phyloP scores from a whole-genome alignment of 1,140 invertebrate genomes.

The Dendrolimus punctatus region DNA sequence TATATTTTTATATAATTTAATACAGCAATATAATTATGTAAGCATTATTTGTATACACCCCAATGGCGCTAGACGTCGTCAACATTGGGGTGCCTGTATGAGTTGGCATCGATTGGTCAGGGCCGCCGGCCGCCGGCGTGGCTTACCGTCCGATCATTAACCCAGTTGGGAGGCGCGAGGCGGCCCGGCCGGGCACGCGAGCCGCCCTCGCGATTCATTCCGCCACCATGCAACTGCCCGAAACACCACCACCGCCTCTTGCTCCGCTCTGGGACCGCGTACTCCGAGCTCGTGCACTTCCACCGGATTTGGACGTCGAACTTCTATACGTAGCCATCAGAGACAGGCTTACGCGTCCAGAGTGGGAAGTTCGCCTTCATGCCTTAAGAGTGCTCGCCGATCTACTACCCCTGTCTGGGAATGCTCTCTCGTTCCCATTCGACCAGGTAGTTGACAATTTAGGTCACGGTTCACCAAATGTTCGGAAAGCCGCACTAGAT shows the following conservation, averaged over 20 bases:
- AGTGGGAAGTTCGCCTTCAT: constrained; percentile 86
- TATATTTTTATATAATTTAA: no score
- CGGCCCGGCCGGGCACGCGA: constrained; percentile 52
- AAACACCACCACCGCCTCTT: constrained; percentile 66
- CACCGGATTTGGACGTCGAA: constrained; percentile 75
- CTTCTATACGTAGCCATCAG: constrained; percentile 79
- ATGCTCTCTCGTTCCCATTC: constrained; percentile 77
- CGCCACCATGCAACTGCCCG: constrained; percentile 59
- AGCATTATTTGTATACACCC: not conserved
- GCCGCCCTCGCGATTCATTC: constrained; percentile 34
- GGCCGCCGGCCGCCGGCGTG: constrained; percentile 24
- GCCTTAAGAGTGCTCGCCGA: constrained; percentile 83
- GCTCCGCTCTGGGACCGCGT: constrained; percentile 85
- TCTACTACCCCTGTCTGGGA: constrained; percentile 78
- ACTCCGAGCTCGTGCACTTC: constrained; percentile 73
- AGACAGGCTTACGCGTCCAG: constrained; percentile 81
- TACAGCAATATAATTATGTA: not conserved
- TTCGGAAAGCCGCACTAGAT: constrained; percentile 82
- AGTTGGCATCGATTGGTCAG: constrained; percentile 61
- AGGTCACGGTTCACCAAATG: constrained; percentile 82
- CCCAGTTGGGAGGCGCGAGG: constrained; percentile 59
- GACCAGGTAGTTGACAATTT: constrained; percentile 81
- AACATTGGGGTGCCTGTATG: constrained; percentile 8
- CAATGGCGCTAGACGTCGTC: constrained; percentile 4
- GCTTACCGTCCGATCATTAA: constrained; percentile 66